Conservation (phyloP, 2,113 vertebrate species). For the Pollachius pollachius region DNA sequence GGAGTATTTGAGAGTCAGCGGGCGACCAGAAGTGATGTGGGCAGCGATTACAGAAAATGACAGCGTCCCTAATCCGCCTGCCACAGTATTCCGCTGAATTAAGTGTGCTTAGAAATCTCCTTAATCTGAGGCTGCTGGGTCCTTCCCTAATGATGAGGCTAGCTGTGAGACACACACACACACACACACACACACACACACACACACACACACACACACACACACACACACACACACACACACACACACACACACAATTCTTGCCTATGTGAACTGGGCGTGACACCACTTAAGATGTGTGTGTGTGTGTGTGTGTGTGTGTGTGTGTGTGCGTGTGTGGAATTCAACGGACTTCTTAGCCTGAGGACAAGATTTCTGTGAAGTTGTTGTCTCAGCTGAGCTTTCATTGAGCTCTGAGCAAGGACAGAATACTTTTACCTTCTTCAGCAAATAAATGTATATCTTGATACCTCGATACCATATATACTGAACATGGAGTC, state of each 20-base stretch:
- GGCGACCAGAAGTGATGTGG: conserved; percentile 41
- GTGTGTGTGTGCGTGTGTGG: background rate
- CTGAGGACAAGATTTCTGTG: conserved; percentile 12
- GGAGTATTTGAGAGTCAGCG: too few relatives aligned
- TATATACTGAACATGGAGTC: too few relatives aligned
- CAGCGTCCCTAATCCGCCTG: conserved; percentile 52
- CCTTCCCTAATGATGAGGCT: too few relatives aligned
- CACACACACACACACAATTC: too few relatives aligned
- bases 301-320: conserved; percentile 2
- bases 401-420: conserved; percentile 9
- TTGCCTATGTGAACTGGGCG: background rate
- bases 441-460: too few relatives aligned
- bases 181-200: too few relatives aligned
- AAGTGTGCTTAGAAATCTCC: too few relatives aligned
- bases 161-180: too few relatives aligned
- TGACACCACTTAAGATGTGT: background rate
- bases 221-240: too few relatives aligned
- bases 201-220: too few relatives aligned
- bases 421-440: conserved; percentile 4
- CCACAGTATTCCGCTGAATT: conserved; percentile 19
- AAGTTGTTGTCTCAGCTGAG: conserved; percentile 11
- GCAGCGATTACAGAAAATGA: conserved; percentile 49
- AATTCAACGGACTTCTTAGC: background rate
- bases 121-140: too few relatives aligned
- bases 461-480: too few relatives aligned